Percentiles rank a stretch among this genome's conserved stretches.
These are phyloP conservation scores for Diorhabda sublineata DNA, from an alignment of 1,140 invertebrate species.

Conservation along the genomic window DNA sequence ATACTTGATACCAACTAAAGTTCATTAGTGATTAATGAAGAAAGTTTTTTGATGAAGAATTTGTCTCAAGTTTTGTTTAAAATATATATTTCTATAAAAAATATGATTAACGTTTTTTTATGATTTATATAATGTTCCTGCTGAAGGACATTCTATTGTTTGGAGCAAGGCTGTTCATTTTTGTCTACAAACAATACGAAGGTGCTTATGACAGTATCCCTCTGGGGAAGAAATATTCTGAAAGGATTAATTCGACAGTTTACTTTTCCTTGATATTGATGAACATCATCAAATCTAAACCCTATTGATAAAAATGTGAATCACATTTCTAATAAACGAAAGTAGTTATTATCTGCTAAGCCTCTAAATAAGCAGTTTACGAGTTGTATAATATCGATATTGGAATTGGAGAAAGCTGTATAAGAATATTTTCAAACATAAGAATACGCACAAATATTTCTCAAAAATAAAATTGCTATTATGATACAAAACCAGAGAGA, in stretches of 20 bases:
- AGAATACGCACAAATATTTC: too few relatives aligned
- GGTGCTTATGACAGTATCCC: constrained; percentile 1
- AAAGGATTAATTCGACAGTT: not conserved
- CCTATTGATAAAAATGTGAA: too few relatives aligned
- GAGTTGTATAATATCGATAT: too few relatives aligned
- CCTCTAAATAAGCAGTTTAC: too few relatives aligned
- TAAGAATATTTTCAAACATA: too few relatives aligned
- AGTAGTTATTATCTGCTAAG: too few relatives aligned
- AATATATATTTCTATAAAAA: not conserved
- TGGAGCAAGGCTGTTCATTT: not conserved
- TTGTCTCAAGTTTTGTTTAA: constrained; percentile 1
- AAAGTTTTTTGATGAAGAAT: not conserved
- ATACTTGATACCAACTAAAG: not conserved
- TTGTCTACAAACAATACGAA: constrained; percentile 5
- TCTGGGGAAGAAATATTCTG: constrained; percentile 3
- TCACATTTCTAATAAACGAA: too few relatives aligned
- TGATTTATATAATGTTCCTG: not conserved
- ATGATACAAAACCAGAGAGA: too few relatives aligned
- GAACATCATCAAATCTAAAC: too few relatives aligned
- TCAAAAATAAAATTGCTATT: too few relatives aligned
- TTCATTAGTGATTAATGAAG: constrained; percentile 6
- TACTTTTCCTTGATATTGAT: too few relatives aligned
- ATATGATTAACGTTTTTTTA: not conserved
- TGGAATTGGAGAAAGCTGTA: too few relatives aligned
- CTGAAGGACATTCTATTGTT: not conserved